Evolutionary conservation across 1,140 invertebrate genomes (phyloP), one percentile per base, ranked within the genome.

Genomic region (Uloborus diversus): DNA sequence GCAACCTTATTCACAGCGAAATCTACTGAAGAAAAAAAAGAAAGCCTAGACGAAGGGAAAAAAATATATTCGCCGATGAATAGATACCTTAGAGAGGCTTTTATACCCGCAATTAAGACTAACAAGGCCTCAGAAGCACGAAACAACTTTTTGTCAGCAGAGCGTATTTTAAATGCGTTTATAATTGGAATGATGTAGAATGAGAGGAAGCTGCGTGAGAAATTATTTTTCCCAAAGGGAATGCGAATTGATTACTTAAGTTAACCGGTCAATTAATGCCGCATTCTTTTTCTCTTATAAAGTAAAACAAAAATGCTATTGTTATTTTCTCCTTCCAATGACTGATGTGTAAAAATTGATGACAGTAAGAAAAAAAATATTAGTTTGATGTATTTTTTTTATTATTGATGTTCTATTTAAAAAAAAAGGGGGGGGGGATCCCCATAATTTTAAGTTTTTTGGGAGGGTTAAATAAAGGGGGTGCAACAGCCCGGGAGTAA

Each of bases 91-190:
- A 17, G 20, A 30, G 56, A 14, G 25, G 57, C 33, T 64, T 64
- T 64, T 59, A 23, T 37, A 51, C 27, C 70, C 27, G 70, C 59
- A 75, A 75, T 75, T 75, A 75, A 32, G 59, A 75, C 71, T 75
- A 75, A 75, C 70, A 75, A 71, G 68, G 68, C 51, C 20, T 27
- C 23, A 28, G 20, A 33, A 75, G 71, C 32, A 47, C 25, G 35
- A 42, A 64, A 51, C 28, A 49, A 28, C 30, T 68, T 68, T 68
- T 68, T 68, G 14, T 23, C 33, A n/a, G 32, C 51, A 11, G 23
- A 5, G 59, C n/a, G 71, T 30, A 75, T 47, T 75, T 51, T 30
- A 75, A 68, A 51, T 42, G 57, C 71, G 37, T 51, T 75, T 64
- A 62, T 75, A 75, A 75, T 75, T 75, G 59, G 71, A 7, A 62